A percentile compares a stretch with the other conserved stretches of the same genome.
Evolutionary conservation across 2,113 vertebrate genomes (phyloP).

Genomic region (Uropsilus gracilis): DNA sequence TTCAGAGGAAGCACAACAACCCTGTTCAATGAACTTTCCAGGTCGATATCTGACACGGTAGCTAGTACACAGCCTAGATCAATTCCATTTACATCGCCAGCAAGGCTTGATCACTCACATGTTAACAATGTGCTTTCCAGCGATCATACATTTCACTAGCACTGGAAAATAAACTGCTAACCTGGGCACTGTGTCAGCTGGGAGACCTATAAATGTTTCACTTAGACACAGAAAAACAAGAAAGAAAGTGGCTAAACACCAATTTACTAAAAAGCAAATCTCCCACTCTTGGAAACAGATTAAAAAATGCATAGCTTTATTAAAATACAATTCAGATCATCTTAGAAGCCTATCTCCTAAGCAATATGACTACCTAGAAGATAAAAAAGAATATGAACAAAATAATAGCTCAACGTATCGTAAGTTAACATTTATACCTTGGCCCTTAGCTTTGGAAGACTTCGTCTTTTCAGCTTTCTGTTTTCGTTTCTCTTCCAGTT

Average conservation of each 20-base stretch:
- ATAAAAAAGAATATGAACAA: not conserved
- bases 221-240: not conserved
- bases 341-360: not conserved
- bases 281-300: not conserved
- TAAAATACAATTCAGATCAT: not conserved
- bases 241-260: not conserved
- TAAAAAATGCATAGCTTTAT: not conserved
- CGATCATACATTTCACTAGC: not conserved
- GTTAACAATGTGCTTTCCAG: not conserved
- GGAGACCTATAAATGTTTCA: not conserved
- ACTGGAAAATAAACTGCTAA: slow-evolving; percentile 32
- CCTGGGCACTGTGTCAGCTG: not conserved
- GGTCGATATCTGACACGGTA: not conserved
- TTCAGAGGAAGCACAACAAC: not conserved
- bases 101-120: not conserved
- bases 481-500: slow-evolving; percentile 96
- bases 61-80: not conserved
- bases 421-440: slow-evolving; percentile 75
- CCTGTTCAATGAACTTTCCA: slow-evolving; percentile 9
- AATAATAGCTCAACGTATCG: not conserved
- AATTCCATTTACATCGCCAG: not conserved
- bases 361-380: not conserved
- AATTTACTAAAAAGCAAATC: not conserved
- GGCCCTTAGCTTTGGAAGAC: slow-evolving; percentile 83
- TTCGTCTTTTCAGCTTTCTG: slow-evolving; percentile 92